Percentiles rank a stretch among this genome's conserved stretches.
These are phyloP conservation scores for Catamblyrhynchus diadema DNA, from an alignment of 2,797 vertebrate genomes.

Conservation along the genomic window DNA sequence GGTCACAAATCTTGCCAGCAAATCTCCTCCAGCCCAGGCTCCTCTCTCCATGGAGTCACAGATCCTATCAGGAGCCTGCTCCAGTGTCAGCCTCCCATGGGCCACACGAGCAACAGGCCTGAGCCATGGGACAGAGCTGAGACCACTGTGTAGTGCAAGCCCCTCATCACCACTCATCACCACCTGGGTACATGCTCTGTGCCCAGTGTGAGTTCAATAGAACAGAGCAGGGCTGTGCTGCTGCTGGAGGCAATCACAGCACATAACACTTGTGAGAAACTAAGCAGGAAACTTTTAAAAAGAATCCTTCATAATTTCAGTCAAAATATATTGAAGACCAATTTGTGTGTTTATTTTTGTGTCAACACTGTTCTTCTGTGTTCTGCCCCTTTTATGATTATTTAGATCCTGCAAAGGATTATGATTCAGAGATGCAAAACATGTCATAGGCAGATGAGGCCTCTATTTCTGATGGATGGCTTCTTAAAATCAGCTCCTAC, in stretches of 20 bases:
- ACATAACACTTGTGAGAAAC: not conserved
- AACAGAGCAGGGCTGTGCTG: not conserved
- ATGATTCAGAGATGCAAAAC: not conserved
- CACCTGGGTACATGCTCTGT: fast-evolving
- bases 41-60: not conserved
- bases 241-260: not conserved
- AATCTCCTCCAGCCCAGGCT: fast-evolving
- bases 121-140: not conserved
- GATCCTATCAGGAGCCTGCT: not conserved
- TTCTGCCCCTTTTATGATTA: not conserved
- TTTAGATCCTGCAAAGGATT: not conserved
- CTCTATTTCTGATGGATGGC: not conserved
- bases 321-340: not conserved
- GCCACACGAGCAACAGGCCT: not conserved
- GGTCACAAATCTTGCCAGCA: not conserved
- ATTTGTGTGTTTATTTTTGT: not conserved
- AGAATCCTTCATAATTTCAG: fast-evolving
- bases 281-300: not conserved
- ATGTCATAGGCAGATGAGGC: not conserved
- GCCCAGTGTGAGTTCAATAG: fast-evolving
- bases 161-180: too few species aligned
- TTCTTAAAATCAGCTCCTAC: not conserved
- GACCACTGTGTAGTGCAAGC: fast-evolving
- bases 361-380: not conserved
- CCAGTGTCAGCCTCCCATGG: too few species aligned